These are phyloP conservation scores for Drosophila percnosoma DNA, from an alignment of 2,888 invertebrate species.

Conservation along the genomic window DNA sequence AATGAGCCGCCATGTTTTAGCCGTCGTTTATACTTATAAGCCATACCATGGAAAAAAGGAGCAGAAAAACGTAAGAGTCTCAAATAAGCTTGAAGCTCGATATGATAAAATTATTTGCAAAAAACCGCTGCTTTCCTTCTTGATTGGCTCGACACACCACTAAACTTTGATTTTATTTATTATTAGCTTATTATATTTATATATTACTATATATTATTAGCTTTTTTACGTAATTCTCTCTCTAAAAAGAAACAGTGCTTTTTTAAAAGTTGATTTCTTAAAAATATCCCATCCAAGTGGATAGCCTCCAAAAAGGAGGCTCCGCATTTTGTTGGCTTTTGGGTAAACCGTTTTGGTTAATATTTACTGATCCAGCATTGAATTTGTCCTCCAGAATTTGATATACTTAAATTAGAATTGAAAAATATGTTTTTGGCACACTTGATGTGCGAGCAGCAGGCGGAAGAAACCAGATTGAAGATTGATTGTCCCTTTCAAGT, in stretches of 20 bases:
- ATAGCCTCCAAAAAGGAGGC: too few species aligned
- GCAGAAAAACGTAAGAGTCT: neutral
- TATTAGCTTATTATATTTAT: too few species aligned
- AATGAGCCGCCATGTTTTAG: neutral
- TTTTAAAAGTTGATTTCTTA: neutral
- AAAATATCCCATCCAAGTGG: neutral
- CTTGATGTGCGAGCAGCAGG: neutral
- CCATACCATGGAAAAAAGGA: neutral
- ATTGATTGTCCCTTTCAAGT: neutral
- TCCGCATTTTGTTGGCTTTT: neutral
- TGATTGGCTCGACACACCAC: neutral
- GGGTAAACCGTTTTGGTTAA: neutral
- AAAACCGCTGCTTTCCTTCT: neutral
- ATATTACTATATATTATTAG: too few species aligned
- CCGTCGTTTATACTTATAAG: neutral
- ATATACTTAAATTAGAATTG: neutral
- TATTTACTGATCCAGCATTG: neutral
- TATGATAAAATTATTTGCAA: neutral
- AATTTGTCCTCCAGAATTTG: neutral
- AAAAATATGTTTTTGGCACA: neutral
- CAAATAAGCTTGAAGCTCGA: neutral
- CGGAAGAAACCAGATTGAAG: neutral
- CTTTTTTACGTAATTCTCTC: too few species aligned
- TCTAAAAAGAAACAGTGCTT: too few species aligned
- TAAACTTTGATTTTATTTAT: neutral